Conservation (phyloP, 2,888 invertebrate species). For the Nomada fucata region DNA sequence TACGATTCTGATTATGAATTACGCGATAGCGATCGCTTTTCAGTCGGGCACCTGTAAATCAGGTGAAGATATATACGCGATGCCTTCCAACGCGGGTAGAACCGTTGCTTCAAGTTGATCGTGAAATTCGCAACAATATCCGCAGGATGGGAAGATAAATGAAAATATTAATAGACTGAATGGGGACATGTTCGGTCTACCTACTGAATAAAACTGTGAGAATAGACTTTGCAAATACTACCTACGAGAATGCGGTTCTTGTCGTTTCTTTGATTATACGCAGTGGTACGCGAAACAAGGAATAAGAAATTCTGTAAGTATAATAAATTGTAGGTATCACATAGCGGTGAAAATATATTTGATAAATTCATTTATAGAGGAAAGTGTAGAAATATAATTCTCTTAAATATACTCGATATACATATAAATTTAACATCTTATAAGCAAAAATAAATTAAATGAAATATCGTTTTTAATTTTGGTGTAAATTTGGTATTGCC, state of each 20-base stretch:
- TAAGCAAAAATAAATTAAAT: no score
- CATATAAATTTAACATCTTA: no score
- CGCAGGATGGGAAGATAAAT: background rate
- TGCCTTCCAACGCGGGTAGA: background rate
- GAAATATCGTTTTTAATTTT: no score
- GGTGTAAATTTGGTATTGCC: no score
- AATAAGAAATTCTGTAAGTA: no score
- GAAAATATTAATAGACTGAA: constrained; percentile 2
- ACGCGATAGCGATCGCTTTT: background rate
- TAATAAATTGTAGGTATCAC: background rate
- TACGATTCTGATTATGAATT: background rate
- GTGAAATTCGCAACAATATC: constrained; percentile 9
- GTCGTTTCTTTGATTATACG: background rate
- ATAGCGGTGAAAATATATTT: background rate
- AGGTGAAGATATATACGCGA: no score
- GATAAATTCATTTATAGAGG: background rate
- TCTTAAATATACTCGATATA: no score
- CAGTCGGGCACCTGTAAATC: background rate
- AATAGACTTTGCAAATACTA: background rate
- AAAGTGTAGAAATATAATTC: background rate
- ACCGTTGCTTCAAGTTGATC: constrained; percentile 24
- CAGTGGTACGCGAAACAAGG: no score
- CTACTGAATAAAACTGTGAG: background rate
- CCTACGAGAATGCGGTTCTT: no score
- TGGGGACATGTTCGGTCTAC: background rate